Percentiles rank a stretch among this genome's conserved stretches.
Conservation (phyloP, 92 coral and sea anemone genomes). For the Phenganax marumi region DNA sequence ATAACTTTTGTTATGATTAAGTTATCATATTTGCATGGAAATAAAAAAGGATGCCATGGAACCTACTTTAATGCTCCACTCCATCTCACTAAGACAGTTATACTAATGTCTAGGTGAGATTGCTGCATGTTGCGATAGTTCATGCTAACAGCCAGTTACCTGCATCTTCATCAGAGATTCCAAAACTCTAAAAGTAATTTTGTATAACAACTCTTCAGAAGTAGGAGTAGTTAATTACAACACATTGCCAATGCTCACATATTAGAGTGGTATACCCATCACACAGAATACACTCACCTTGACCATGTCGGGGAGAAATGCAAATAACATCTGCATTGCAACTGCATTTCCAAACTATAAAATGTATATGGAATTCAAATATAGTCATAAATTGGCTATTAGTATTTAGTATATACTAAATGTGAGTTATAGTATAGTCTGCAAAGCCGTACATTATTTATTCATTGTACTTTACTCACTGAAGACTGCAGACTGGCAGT, state of each 20-base stretch:
- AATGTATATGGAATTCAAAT: background rate
- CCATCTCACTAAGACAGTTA: no score
- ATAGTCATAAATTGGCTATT: background rate
- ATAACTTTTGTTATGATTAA: background rate
- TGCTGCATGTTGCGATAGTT: background rate
- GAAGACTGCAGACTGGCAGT: no score
- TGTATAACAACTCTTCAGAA: no score
- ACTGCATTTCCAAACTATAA: conserved; percentile 61
- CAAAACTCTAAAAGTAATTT: conserved; percentile 56
- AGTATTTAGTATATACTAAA: no score
- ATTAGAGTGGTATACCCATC: background rate
- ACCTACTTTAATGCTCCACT: no score
- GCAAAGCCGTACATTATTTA: no score
- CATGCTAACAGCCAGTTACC: conserved; percentile 32
- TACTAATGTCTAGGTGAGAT: no score
- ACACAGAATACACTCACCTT: conserved; percentile 53
- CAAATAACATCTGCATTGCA: conserved; percentile 59
- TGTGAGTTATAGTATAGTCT: no score
- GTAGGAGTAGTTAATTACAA: background rate
- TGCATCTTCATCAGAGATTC: conserved; percentile 70
- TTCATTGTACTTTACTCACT: no score
- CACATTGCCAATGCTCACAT: background rate
- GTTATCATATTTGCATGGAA: background rate
- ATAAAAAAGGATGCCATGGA: no score
- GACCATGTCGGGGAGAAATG: conserved; percentile 77